phyloP scores from a whole-genome alignment of 2,888 invertebrate genomes.

The Dendrolimus pini region DNA sequence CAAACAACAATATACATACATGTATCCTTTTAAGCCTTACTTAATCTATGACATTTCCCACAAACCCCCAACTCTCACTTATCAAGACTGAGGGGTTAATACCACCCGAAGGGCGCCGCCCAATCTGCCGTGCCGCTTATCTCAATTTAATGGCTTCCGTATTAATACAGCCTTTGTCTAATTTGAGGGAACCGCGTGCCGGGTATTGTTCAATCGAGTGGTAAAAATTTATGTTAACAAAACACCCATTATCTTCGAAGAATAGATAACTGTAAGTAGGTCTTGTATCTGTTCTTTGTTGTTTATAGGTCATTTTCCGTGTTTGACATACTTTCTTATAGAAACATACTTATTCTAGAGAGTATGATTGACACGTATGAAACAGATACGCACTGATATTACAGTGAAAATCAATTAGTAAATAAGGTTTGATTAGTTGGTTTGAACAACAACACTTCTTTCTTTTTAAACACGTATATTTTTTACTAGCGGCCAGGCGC shows the following conservation, averaged over 20 bases:
- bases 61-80: constrained; percentile 60
- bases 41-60: constrained; percentile 47
- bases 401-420: too few relatives aligned
- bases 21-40: background rate
- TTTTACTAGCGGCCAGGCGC: too few relatives aligned
- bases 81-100: constrained; percentile 70
- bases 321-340: background rate
- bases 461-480: too few relatives aligned
- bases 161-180: constrained; percentile 74
- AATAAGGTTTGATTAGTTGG: too few relatives aligned
- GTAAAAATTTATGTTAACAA: constrained; percentile 65
- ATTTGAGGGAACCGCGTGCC: constrained; percentile 54
- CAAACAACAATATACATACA: too few relatives aligned
- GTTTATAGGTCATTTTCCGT: background rate
- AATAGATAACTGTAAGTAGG: background rate
- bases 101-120: constrained; percentile 68
- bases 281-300: background rate
- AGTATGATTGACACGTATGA: too few relatives aligned
- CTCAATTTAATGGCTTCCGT: constrained; percentile 75
- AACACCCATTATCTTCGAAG: constrained; percentile 35
- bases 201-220: constrained; percentile 63
- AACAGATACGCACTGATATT: too few relatives aligned
- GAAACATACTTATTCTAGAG: too few relatives aligned
- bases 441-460: too few relatives aligned
- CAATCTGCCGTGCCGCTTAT: constrained; percentile 72